phyloP scores from a whole-genome alignment of 2,113 vertebrate species.

The Prietella phreatophila region DNA sequence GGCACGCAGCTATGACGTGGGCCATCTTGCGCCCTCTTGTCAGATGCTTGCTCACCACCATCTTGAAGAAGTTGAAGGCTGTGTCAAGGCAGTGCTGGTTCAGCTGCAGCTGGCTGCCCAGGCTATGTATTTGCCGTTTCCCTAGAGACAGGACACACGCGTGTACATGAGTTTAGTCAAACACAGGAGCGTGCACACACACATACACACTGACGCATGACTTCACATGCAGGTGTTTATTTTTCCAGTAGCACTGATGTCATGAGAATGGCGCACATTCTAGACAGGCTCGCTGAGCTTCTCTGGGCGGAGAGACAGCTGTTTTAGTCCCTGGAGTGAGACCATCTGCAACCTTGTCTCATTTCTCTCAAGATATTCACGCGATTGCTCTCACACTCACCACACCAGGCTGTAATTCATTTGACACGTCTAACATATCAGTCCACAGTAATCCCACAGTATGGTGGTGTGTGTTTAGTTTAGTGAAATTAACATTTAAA shows the following conservation, averaged over 20 bases:
- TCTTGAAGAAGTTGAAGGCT: slow-evolving; percentile 98
- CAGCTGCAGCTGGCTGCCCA: slow-evolving; percentile 92
- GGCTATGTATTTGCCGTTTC: slow-evolving; percentile 90
- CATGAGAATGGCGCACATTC: slow-evolving; percentile 49
- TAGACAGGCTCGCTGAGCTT: slow-evolving; percentile 30
- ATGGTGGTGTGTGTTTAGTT: slow-evolving; percentile 18
- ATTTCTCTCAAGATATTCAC: slow-evolving; percentile 13
- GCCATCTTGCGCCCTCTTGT: slow-evolving; percentile 89
- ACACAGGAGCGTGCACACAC: slow-evolving; percentile 22
- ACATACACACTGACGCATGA: slow-evolving; percentile 48
- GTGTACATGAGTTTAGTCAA: slow-evolving; percentile 28
- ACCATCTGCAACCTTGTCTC: slow-evolving; percentile 38
- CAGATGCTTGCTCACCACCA: slow-evolving; percentile 93
- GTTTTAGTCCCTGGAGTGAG: slow-evolving; percentile 42
- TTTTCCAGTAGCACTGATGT: slow-evolving; percentile 58
- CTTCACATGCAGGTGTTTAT: slow-evolving; percentile 53
- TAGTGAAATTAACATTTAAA: slow-evolving; percentile 37
- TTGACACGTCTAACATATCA: slow-evolving; percentile 39
- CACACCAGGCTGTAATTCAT: slow-evolving; percentile 43
- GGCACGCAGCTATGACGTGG: slow-evolving; percentile 92
- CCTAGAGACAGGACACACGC: slow-evolving; percentile 69
- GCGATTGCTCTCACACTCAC: slow-evolving; percentile 21
- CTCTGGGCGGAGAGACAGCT: slow-evolving; percentile 48
- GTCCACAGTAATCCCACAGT: slow-evolving; percentile 31
- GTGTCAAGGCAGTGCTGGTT: slow-evolving; percentile 97